Evolutionary conservation across 2,888 invertebrate genomes (phyloP).

Genomic region (Pyrgus malvae): DNA sequence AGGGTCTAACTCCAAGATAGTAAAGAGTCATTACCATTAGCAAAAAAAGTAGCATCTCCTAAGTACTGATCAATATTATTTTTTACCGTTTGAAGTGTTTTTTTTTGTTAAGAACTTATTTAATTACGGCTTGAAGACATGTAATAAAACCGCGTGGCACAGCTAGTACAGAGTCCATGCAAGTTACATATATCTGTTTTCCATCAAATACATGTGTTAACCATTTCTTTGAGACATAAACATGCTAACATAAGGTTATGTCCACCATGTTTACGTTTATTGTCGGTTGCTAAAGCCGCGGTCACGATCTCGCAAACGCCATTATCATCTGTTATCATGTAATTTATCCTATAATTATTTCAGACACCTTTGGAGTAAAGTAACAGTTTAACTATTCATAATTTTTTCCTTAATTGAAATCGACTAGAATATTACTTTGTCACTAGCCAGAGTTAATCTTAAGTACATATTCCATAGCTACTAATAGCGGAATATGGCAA

Average conservation of each 20-base stretch:
- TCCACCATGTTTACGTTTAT: slow-evolving; percentile 2
- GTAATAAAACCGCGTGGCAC: too few relatives aligned
- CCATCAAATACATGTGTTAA: neutral
- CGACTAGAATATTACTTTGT: neutral
- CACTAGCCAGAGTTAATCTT: neutral
- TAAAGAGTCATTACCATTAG: too few relatives aligned
- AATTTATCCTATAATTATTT: slow-evolving; percentile 19
- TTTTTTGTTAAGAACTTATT: too few relatives aligned
- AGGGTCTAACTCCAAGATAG: too few relatives aligned
- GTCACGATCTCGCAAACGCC: slow-evolving; percentile 27
- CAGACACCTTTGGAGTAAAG: neutral
- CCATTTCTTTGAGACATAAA: slow-evolving; percentile 8
- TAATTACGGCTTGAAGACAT: too few relatives aligned
- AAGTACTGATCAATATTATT: too few relatives aligned
- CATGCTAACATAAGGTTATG: slow-evolving; percentile 1
- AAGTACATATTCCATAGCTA: neutral
- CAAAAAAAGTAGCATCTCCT: too few relatives aligned
- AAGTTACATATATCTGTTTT: neutral
- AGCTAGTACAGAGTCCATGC: neutral
- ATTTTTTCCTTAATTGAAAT: neutral
- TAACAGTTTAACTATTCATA: neutral
- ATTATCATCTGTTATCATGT: slow-evolving; percentile 26
- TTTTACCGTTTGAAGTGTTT: too few relatives aligned
- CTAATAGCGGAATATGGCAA: too few relatives aligned
- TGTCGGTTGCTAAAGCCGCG: slow-evolving; percentile 21